Conservation (phyloP, 2,113 vertebrate species). For the Mastomys coucha region DNA sequence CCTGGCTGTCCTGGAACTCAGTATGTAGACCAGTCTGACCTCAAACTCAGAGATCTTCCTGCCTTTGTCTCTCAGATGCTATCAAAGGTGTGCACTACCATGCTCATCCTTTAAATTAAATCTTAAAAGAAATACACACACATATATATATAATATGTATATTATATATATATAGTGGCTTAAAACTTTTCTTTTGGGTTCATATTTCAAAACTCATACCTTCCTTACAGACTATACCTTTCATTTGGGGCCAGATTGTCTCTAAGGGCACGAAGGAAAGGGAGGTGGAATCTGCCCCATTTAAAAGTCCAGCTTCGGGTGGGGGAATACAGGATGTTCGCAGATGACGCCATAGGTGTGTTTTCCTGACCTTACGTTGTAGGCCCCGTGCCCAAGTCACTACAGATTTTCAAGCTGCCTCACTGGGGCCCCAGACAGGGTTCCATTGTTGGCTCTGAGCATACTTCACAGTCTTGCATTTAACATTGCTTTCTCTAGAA, state of each 20-base stretch:
- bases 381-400: background rate
- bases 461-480: background rate
- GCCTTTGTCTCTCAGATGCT: background rate
- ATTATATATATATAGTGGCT: too few relatives aligned
- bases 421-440: background rate
- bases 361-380: background rate
- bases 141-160: too few relatives aligned
- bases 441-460: background rate
- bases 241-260: constrained; percentile 35
- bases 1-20: background rate
- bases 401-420: background rate
- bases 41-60: background rate
- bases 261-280: background rate
- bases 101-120: background rate
- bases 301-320: constrained; percentile 1
- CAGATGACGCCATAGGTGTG: background rate
- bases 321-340: background rate
- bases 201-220: constrained; percentile 3
- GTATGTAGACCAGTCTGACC: background rate
- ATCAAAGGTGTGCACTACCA: background rate
- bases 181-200: background rate
- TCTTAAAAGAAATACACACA: background rate
- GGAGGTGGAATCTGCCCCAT: background rate
- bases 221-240: background rate
- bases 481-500: constrained; percentile 40